Evolutionary conservation across 1,140 invertebrate species (phyloP).

Genomic region (Lethocerus indicus): DNA sequence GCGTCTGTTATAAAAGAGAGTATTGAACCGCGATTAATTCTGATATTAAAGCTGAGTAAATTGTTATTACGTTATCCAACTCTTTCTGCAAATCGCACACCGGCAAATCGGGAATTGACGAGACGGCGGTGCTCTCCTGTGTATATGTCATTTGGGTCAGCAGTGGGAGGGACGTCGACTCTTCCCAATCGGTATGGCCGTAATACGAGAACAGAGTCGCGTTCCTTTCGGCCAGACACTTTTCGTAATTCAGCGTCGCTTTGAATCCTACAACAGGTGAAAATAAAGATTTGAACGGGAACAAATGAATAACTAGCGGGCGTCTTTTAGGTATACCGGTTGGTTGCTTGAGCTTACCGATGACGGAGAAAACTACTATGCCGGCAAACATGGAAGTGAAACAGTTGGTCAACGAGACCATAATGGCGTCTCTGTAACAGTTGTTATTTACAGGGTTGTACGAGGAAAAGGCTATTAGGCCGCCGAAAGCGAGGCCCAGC

Average conservation of each 20-base stretch:
- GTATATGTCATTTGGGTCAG: conserved; percentile 26
- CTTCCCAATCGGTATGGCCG: conserved; percentile 22
- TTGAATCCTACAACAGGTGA: conserved; percentile 48
- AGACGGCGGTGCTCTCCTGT: conserved; percentile 25
- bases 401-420: conserved; percentile 88
- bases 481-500: conserved; percentile 84
- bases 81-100: conserved; percentile 72
- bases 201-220: conserved; percentile 34
- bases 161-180: conserved; percentile 27
- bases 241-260: conserved; percentile 65
- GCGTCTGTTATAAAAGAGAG: too few relatives aligned
- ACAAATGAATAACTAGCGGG: neutral
- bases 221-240: conserved; percentile 48
- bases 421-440: conserved; percentile 83
- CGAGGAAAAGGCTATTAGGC: conserved; percentile 84
- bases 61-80: conserved; percentile 62
- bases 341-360: conserved; percentile 40
- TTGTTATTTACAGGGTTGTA: conserved; percentile 96
- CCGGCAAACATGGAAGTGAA: conserved; percentile 95
- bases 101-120: conserved; percentile 38
- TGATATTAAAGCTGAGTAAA: too few relatives aligned
- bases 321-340: too few relatives aligned
- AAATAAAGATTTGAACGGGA: neutral
- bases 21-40: too few relatives aligned
- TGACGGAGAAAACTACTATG: conserved; percentile 93